Evolutionary conservation across 2,888 invertebrate species (phyloP).

Genomic region (Aquatica leii): DNA sequence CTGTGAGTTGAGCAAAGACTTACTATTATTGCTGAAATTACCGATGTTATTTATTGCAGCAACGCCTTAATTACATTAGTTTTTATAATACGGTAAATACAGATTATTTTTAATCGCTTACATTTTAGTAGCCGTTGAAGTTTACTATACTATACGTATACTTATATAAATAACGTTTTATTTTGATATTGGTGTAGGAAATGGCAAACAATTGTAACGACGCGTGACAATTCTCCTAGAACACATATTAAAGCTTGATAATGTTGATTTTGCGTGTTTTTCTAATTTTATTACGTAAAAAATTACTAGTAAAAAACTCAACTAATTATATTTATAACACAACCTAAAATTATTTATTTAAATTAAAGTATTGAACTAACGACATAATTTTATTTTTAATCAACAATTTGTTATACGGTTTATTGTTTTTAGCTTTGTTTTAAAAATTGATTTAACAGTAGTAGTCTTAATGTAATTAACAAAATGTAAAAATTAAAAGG

Average conservation of each 20-base stretch:
- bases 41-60: no score
- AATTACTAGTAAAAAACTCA: conserved; percentile 23
- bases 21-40: no score
- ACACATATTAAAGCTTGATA: conserved; percentile 25
- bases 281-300: conserved; percentile 21
- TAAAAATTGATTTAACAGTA: not conserved
- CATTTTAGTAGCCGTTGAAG: no score
- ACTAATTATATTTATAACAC: conserved; percentile 13
- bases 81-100: no score
- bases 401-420: not conserved
- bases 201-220: conserved; percentile 5
- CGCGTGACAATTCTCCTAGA: conserved; percentile 23
- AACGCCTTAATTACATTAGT: no score
- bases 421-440: not conserved
- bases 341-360: not conserved
- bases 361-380: not conserved
- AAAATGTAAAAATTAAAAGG: conserved; percentile 40
- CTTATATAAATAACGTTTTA: no score
- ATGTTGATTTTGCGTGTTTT: conserved; percentile 24
- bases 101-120: no score
- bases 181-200: conserved; percentile 5
- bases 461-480: conserved; percentile 39
- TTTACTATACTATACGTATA: no score
- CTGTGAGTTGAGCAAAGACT: no score
- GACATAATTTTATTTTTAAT: no score